Conservation (phyloP, 2,797 vertebrate genomes). For the Accipiter fasciatus region DNA sequence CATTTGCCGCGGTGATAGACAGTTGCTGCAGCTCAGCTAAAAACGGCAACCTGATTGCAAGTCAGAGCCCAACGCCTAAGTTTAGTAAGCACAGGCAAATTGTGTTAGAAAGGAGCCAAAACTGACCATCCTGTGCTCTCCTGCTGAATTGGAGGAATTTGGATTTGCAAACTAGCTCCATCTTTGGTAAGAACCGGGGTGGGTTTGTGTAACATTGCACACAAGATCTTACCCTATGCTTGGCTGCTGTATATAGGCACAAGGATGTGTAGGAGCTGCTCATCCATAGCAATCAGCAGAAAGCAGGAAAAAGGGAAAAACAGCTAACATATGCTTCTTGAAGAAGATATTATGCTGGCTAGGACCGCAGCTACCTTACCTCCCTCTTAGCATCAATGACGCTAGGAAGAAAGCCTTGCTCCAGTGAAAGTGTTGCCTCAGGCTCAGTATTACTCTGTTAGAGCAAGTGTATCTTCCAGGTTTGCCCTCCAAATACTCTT, state of each 20-base stretch:
- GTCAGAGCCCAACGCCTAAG: accelerated
- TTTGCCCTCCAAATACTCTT: background rate
- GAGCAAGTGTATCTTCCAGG: background rate
- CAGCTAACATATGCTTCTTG: background rate
- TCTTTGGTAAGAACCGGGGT: background rate
- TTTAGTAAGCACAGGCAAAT: background rate
- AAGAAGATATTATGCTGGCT: background rate
- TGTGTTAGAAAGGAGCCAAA: background rate
- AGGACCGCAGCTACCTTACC: background rate
- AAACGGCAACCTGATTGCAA: accelerated
- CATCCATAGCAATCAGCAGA: background rate
- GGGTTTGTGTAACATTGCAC: background rate
- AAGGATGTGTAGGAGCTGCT: background rate
- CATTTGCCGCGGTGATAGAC: accelerated
- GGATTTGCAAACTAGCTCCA: background rate
- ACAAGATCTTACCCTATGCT: background rate
- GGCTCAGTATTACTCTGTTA: background rate
- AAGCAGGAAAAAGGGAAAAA: background rate
- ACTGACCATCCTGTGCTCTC: accelerated
- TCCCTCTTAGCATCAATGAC: background rate
- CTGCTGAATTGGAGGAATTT: background rate
- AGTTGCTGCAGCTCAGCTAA: background rate
- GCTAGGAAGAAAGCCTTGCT: background rate
- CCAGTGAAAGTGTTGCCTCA: background rate
- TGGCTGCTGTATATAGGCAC: background rate